Conservation (phyloP, 2,888 invertebrate genomes). For the Dascillus cervinus region DNA sequence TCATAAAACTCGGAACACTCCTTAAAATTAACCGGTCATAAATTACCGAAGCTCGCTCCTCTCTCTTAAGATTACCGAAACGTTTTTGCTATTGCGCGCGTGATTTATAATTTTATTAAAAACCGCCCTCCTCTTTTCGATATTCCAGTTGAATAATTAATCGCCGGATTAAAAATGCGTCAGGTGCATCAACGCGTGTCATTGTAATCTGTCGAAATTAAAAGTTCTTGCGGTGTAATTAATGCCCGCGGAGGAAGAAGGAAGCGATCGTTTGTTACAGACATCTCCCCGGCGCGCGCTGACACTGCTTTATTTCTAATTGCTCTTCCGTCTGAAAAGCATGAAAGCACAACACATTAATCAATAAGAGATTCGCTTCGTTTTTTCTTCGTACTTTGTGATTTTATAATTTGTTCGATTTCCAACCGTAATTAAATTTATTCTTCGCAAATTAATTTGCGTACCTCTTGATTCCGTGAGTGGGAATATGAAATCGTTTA, state of each 20-base stretch:
- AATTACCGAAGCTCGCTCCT: constrained; percentile 34
- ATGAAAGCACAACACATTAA: constrained; percentile 18
- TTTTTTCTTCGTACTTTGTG: constrained; percentile 15
- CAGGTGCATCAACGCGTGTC: background rate
- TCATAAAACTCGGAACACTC: constrained; percentile 41
- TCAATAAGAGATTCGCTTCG: constrained; percentile 16
- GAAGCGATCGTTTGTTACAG: constrained; percentile 15
- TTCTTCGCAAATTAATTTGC: no score
- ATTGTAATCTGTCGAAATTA: constrained; percentile 7
- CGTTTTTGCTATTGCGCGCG: constrained; percentile 19
- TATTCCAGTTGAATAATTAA: no score
- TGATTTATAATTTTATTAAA: constrained; percentile 19
- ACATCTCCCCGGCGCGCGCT: no score
- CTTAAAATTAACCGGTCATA: constrained; percentile 42
- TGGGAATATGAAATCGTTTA: no score
- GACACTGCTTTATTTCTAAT: constrained; percentile 19
- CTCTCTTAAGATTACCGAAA: constrained; percentile 32
- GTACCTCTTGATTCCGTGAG: no score
- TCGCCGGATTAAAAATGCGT: no score
- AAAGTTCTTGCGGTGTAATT: constrained; percentile 10
- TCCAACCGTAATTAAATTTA: no score
- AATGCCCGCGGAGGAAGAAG: constrained; percentile 14
- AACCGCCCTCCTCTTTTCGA: no score
- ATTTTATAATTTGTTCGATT: no score
- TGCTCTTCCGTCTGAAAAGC: constrained; percentile 17